phyloP scores from a whole-genome alignment of 2,797 vertebrate species.

The Scomberomorus guttatus region DNA sequence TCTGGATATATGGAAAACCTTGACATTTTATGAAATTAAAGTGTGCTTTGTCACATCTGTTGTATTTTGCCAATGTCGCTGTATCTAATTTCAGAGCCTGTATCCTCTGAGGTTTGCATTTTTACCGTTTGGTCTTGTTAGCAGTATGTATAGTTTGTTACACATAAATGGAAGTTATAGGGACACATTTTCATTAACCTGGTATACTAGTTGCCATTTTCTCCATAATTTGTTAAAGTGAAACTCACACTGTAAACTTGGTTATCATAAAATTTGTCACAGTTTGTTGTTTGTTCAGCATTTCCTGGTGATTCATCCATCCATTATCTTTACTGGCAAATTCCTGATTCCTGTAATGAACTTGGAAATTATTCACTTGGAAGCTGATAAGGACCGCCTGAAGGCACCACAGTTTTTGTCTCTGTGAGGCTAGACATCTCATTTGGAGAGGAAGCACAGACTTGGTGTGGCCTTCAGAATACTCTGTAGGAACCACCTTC shows the following conservation, averaged over 20 bases:
- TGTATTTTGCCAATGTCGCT: neutral
- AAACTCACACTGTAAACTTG: neutral
- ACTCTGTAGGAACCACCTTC: neutral
- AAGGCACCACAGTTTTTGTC: neutral
- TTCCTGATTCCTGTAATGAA: neutral
- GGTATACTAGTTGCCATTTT: neutral
- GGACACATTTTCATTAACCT: neutral
- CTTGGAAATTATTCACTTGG: neutral
- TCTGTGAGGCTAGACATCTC: neutral
- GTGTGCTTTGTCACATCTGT: neutral
- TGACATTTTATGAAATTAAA: neutral
- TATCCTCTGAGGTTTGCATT: neutral
- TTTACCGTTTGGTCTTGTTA: too few relatives aligned
- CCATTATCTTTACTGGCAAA: neutral
- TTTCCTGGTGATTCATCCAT: too few relatives aligned
- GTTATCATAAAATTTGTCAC: neutral
- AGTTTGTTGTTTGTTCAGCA: too few relatives aligned
- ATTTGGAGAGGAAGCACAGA: neutral
- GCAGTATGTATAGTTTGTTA: neutral
- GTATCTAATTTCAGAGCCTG: neutral
- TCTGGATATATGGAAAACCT: constrained; percentile 4
- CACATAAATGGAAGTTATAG: neutral
- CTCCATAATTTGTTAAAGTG: neutral
- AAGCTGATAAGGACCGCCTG: neutral
- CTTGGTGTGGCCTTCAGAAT: neutral